Conservation (phyloP, 2,113 vertebrate genomes). For the Leptobrachium leishanense region DNA sequence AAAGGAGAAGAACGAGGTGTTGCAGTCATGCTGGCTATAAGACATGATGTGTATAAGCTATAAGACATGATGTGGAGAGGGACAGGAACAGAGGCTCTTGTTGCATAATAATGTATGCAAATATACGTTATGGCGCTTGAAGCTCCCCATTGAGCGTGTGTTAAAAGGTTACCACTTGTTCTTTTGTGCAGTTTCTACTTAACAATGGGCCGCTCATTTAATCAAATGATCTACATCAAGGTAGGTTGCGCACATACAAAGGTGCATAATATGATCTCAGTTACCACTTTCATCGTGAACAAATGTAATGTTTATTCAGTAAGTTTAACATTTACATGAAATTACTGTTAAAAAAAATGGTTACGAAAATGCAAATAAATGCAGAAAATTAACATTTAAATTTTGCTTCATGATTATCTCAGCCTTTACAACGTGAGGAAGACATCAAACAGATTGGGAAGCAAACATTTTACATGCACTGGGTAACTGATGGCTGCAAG, state of each 20-base stretch:
- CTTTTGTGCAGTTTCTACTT: too few relatives aligned
- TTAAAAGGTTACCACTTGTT: too few relatives aligned
- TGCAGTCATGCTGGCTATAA: too few relatives aligned
- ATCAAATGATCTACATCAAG: too few relatives aligned
- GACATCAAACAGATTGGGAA: slow-evolving; percentile 63
- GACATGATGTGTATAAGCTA: too few relatives aligned
- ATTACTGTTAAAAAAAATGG: slow-evolving; percentile 65
- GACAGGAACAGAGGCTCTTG: too few relatives aligned
- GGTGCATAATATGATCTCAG: slow-evolving; percentile 58
- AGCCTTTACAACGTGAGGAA: slow-evolving; percentile 62
- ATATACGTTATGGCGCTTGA: too few relatives aligned
- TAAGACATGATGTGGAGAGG: too few relatives aligned
- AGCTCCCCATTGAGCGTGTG: too few relatives aligned
- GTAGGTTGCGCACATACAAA: slow-evolving; percentile 33
- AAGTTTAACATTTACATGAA: slow-evolving; percentile 69
- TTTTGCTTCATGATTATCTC: slow-evolving; percentile 67
- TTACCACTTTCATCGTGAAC: slow-evolving; percentile 53
- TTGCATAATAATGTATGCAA: too few relatives aligned
- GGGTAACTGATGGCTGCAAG: slow-evolving; percentile 58
- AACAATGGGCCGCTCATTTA: too few relatives aligned
- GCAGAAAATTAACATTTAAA: slow-evolving; percentile 71
- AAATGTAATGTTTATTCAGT: slow-evolving; percentile 59
- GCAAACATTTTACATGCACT: slow-evolving; percentile 57
- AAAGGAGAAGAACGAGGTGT: too few relatives aligned
- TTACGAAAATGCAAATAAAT: slow-evolving; percentile 73